Base-by-base conservation (phyloP, 2,888 invertebrate genomes). In the Ichneumoninae sp. region DNA sequence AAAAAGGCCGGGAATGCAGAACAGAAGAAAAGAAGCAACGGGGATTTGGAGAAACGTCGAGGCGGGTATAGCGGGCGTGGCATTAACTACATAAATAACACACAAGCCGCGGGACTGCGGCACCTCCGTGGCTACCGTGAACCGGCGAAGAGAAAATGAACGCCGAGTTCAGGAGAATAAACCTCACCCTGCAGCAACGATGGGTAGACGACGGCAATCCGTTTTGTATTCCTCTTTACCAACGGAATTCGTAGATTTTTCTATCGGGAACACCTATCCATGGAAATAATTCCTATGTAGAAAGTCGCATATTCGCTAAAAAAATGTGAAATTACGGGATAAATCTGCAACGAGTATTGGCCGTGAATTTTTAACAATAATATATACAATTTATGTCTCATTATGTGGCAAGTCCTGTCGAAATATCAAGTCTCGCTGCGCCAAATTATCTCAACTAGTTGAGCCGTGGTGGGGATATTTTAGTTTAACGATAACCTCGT, bases 51-150 rank as follows among this genome's bases (percentile, higher is more conserved):
- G 88, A 87, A 89, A 90, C 83, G 88, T 89, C 89, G 87, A 86
- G 87, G 83, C 87, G 79, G 88, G 89, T 88, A 88, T 85, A 88
- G 86, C 88, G 88, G 90, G 90, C 90, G 90, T 89, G 90, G 91
- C 91, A 91, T 91, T 91, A 91, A 91, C 89, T 90, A 89, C 90
- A 91, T 91, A 90, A 91, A 91, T 91, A 91, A 90, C 90, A 88
- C 85, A 88, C 88, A 87, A 87, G 83, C 80, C 76, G 65, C 60
- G 85, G 85, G 78, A 82, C 76, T 80, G 76, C 76, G 68, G 65
- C 47, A 71, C 74, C 70, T 44, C 50, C 70, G 16, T 50, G 30
- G 22, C 36, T 36, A 65, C 70, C 13, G 57, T 44, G 47, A 65
- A 54, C 66, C n/a, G n/a, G n/a, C 54, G 78, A 82, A 80, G 83